Percentiles rank a stretch among this genome's conserved stretches.
Conservation (phyloP, 1,140 invertebrate species). For the Diuraphis noxia region DNA sequence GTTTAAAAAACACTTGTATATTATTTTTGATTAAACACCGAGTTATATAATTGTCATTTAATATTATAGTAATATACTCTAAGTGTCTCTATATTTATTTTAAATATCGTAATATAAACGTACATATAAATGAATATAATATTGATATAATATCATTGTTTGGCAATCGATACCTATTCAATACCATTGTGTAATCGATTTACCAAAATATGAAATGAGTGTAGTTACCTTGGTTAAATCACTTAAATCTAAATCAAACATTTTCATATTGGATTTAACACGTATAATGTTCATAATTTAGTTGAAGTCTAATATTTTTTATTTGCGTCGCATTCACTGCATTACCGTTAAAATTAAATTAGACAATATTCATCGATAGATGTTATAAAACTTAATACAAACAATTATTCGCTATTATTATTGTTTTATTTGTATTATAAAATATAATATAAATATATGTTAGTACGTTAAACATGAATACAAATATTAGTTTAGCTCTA, state of each 20-base stretch:
- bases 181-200: background rate
- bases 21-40: background rate
- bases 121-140: background rate
- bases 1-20: background rate
- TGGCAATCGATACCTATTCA: background rate
- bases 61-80: background rate
- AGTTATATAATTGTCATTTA: background rate
- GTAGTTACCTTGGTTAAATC: background rate
- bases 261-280: constrained; percentile 1
- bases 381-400: background rate
- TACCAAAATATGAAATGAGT: background rate
- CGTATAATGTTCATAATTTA: background rate
- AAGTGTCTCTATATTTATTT: background rate
- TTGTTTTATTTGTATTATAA: background rate
- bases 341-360: background rate
- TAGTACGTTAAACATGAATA: background rate
- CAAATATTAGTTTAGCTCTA: background rate
- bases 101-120: background rate
- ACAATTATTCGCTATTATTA: background rate
- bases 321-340: background rate
- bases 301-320: background rate
- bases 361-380: background rate
- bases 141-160: background rate
- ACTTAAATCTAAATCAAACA: background rate
- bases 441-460: background rate